A percentile compares a stretch with the other conserved stretches of the same genome.
Conservation (phyloP, 1,140 invertebrate species). For the Calephelis virginiensis region DNA sequence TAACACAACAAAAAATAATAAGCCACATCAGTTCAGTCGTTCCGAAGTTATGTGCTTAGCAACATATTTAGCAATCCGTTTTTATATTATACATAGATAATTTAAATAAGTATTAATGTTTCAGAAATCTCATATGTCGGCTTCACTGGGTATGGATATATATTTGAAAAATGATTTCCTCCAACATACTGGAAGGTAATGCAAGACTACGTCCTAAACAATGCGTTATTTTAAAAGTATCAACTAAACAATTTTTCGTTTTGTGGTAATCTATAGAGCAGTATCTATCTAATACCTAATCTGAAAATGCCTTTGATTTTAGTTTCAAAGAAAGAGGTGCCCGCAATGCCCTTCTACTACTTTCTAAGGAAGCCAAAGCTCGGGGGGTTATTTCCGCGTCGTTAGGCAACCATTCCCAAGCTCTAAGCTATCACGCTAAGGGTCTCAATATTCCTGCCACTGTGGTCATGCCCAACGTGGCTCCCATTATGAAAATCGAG, state of each 20-base stretch:
- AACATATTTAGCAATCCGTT: too few species aligned
- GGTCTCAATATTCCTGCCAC: slow-evolving; percentile 90
- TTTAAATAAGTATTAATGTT: slow-evolving; percentile 34
- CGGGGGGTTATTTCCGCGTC: slow-evolving; percentile 94
- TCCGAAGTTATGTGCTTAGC: too few species aligned
- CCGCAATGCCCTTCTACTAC: slow-evolving; percentile 88
- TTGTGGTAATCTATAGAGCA: too few species aligned
- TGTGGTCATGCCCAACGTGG: slow-evolving; percentile 95
- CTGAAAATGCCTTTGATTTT: slow-evolving; percentile 13
- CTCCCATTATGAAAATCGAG: slow-evolving; percentile 96
- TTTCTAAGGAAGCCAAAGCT: slow-evolving; percentile 85
- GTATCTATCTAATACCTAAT: too few species aligned
- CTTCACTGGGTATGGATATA: slow-evolving; percentile 88
- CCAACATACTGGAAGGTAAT: slow-evolving; percentile 91
- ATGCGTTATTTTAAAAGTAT: too few species aligned
- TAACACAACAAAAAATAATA: too few species aligned
- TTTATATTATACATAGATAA: background rate
- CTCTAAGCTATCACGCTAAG: slow-evolving; percentile 92
- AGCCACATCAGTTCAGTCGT: too few species aligned
- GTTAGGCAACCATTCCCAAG: slow-evolving; percentile 94
- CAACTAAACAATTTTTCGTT: too few species aligned
- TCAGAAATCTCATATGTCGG: slow-evolving; percentile 89
- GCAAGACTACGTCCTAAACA: too few species aligned
- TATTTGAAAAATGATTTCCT: slow-evolving; percentile 96
- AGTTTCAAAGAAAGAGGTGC: slow-evolving; percentile 97